Evolutionary conservation across 2,888 invertebrate genomes (phyloP).

Genomic region (Ophioninae sp.): DNA sequence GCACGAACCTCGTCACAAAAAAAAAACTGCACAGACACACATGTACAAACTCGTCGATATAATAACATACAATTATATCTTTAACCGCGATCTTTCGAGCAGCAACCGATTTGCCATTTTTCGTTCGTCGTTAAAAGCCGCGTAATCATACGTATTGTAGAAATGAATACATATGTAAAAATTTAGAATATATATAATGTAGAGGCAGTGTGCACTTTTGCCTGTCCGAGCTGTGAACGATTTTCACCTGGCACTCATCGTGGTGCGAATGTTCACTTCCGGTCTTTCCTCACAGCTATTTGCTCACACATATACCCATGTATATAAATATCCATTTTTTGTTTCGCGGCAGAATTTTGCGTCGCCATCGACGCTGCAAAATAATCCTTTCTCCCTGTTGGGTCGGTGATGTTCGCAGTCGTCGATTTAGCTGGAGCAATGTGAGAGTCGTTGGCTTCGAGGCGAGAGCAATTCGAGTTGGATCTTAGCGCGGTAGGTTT

Average conservation of each 20-base stretch:
- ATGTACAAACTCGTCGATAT: not conserved
- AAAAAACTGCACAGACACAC: not conserved
- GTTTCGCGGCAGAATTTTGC: not conserved
- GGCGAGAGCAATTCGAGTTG: slow-evolving; percentile 66
- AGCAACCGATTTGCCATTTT: slow-evolving; percentile 1
- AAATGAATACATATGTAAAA: slow-evolving; percentile 1
- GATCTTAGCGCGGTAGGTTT: slow-evolving; percentile 63
- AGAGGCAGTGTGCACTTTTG: slow-evolving; percentile 16
- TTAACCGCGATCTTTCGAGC: slow-evolving; percentile 4
- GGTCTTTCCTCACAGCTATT: slow-evolving; percentile 10
- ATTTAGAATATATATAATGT: slow-evolving; percentile 7
- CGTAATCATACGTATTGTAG: slow-evolving; percentile 20
- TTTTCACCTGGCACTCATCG: slow-evolving; percentile 41
- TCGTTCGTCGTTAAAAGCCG: slow-evolving; percentile 21
- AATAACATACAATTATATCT: slow-evolving; percentile 25
- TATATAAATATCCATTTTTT: not conserved
- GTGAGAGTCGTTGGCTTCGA: slow-evolving; percentile 20
- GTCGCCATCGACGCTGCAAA: slow-evolving; percentile 4
- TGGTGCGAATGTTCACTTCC: slow-evolving; percentile 51
- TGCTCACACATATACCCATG: not conserved
- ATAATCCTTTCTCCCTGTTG: slow-evolving; percentile 23
- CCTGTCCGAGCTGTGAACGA: slow-evolving; percentile 21
- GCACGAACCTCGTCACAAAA: not conserved
- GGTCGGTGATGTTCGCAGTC: not conserved
- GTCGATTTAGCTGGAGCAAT: slow-evolving; percentile 9